A percentile compares a stretch with the other conserved stretches of the same genome.
phyloP scores from a whole-genome alignment of 1,140 invertebrate species.

The Oryctes rhinoceros region DNA sequence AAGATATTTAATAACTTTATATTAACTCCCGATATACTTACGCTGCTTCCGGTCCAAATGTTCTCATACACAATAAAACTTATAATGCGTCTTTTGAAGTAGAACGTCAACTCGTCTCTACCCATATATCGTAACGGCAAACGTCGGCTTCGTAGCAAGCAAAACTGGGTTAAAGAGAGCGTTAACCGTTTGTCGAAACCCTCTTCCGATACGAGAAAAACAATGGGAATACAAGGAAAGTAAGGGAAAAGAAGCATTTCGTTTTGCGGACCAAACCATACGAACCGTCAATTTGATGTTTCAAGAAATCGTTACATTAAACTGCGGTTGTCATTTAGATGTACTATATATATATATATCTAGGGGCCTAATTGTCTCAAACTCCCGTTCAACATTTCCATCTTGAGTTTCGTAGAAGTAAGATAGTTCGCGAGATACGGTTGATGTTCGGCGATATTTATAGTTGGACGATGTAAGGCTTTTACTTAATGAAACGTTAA shows the following conservation, averaged over 20 bases:
- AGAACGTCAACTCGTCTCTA: background rate
- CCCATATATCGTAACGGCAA: background rate
- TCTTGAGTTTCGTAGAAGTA: constrained; percentile 20
- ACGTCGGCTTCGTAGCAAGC: background rate
- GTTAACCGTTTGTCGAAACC: background rate
- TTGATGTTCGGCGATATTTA: background rate
- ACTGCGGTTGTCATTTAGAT: constrained; percentile 23
- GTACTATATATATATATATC: constrained; percentile 10
- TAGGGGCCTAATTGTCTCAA: background rate
- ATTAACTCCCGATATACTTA: background rate
- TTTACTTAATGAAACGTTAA: background rate
- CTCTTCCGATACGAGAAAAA: constrained; percentile 16
- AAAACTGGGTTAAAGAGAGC: background rate
- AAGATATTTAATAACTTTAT: no score
- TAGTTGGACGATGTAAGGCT: no score
- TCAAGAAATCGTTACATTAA: constrained; percentile 22
- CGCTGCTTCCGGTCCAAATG: background rate
- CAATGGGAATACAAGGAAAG: background rate
- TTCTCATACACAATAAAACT: background rate
- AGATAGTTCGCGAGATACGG: background rate
- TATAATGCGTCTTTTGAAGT: background rate
- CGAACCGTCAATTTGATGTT: constrained; percentile 30
- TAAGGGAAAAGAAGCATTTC: constrained; percentile 2
- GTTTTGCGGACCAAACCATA: constrained; percentile 26
- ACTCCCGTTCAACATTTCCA: background rate